phyloP scores from a whole-genome alignment of 2,888 invertebrate species.

The Beris morrisii region DNA sequence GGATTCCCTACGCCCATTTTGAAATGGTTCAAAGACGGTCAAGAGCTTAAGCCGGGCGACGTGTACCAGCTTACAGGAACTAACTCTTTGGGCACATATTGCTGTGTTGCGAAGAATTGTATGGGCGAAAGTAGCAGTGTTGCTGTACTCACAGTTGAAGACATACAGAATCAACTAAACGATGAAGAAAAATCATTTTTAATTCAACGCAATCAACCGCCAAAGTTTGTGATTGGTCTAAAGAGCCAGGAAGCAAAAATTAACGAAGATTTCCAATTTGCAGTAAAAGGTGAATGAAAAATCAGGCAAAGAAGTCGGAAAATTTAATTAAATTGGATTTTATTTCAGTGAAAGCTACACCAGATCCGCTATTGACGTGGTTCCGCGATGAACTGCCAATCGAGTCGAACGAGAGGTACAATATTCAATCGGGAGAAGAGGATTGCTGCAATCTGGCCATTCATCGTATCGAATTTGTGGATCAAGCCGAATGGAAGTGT shows the following conservation, averaged over 20 bases:
- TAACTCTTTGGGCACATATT: slow-evolving; percentile 85
- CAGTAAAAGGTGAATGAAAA: slow-evolving; percentile 67
- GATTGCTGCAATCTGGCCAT: slow-evolving; percentile 76
- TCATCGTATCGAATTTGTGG: slow-evolving; percentile 73
- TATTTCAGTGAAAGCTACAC: slow-evolving; percentile 70
- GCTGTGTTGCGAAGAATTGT: slow-evolving; percentile 85
- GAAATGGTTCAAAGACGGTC: slow-evolving; percentile 91
- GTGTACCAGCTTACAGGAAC: slow-evolving; percentile 90
- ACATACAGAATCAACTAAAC: slow-evolving; percentile 85
- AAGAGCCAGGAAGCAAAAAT: slow-evolving; percentile 82
- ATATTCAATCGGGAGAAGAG: slow-evolving; percentile 67
- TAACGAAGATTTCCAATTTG: slow-evolving; percentile 78
- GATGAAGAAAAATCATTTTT: slow-evolving; percentile 74
- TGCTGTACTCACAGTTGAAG: slow-evolving; percentile 85
- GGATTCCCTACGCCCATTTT: slow-evolving; percentile 87
- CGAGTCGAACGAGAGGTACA: slow-evolving; percentile 69
- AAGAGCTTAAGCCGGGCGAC: slow-evolving; percentile 88
- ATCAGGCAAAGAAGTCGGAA: background rate
- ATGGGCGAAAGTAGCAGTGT: slow-evolving; percentile 88
- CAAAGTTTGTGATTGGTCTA: slow-evolving; percentile 78
- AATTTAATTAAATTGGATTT: slow-evolving; percentile 18
- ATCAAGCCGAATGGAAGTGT: slow-evolving; percentile 92
- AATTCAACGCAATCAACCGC: slow-evolving; percentile 76
- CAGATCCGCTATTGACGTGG: slow-evolving; percentile 83
- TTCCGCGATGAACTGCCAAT: slow-evolving; percentile 83